Base-by-base conservation (phyloP, 1,140 invertebrate genomes). In the Drosophila albomicans region DNA sequence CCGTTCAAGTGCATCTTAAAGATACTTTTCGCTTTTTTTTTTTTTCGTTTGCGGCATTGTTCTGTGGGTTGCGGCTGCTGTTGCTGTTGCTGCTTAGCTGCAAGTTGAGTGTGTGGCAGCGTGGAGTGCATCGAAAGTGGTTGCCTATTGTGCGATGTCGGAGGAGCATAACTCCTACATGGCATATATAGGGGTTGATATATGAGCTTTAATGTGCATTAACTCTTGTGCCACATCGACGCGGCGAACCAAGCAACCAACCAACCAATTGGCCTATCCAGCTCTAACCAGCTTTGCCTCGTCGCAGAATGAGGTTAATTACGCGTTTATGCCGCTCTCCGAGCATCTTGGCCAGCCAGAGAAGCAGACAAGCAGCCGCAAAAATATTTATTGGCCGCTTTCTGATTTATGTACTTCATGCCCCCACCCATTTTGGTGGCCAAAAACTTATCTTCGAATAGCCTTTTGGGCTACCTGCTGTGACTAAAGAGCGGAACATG, bases 1-100 rank as follows among this genome's bases (percentile, higher is more conserved):
- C 86, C 85, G 85, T 30, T 89, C 70, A 81, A 88, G 85, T 88
- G 85, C 85, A 88, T 89, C 85, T 89, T 89, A 81, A 89, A 88
- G 85, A 89, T 88, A 89, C 85, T 88, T 86, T 25, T 25, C 20
- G 20, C 20, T 25, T 4, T 0, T 25, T 20, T 84, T 20, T 20
- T 25, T 84, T 59, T 69, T 32, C 30, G 7, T 25, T 25, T 25
- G 75, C 71, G 20, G 75, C 52, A 78, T 85, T 85, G 78, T 84
- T 57, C 45, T 52, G 51, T 63, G 38, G 38, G 38, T 61, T 56
- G 49, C 54, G 69, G 35, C 10, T 10, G 6, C 35, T 6, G 5
- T 16, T 16, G 16, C 32, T 6, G 32, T n/a, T 45, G 20, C 45
- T 46, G 45, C 78, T 75, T 69, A 72, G 78, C 79, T 65, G 75